A percentile compares a stretch with the other conserved stretches of the same genome.
These are phyloP conservation scores for Acrocephalus kingi DNA, from an alignment of 2,113 vertebrate genomes.

Conservation along the genomic window DNA sequence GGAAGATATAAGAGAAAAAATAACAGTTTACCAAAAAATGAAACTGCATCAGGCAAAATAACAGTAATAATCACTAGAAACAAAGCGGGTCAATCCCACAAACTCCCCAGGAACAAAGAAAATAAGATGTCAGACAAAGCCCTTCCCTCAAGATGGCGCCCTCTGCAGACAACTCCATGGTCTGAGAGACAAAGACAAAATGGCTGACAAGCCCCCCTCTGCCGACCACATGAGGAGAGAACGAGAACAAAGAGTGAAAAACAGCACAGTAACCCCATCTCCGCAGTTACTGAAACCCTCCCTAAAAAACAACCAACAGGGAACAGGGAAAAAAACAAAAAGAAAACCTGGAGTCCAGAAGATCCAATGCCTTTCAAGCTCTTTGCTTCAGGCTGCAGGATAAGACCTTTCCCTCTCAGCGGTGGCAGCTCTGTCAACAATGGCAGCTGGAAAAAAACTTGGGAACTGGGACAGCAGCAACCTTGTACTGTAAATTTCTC, in stretches of 20 bases:
- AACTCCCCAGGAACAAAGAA: neutral
- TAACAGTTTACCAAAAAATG: neutral
- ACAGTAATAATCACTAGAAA: neutral
- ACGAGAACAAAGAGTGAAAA: accelerated
- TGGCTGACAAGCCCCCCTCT: accelerated
- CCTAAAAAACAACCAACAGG: too few relatives aligned
- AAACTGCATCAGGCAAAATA: neutral
- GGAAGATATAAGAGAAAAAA: neutral
- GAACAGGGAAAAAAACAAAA: neutral
- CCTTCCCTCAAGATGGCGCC: accelerated
- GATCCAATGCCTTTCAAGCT: neutral
- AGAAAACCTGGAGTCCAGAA: neutral
- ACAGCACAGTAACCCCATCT: neutral
- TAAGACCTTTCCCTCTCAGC: neutral
- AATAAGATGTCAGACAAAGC: neutral
- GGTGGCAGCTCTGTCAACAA: accelerated
- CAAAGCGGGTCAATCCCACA: accelerated
- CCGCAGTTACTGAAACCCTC: accelerated
- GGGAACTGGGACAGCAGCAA: too few relatives aligned
- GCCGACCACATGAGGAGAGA: accelerated
- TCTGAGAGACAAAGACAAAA: neutral
- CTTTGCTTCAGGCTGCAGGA: too few relatives aligned
- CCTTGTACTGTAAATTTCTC: neutral
- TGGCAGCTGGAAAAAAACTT: neutral
- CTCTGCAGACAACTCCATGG: accelerated